Evolutionary conservation across 2,888 invertebrate genomes (phyloP).

Genomic region (Adela reaumurella): DNA sequence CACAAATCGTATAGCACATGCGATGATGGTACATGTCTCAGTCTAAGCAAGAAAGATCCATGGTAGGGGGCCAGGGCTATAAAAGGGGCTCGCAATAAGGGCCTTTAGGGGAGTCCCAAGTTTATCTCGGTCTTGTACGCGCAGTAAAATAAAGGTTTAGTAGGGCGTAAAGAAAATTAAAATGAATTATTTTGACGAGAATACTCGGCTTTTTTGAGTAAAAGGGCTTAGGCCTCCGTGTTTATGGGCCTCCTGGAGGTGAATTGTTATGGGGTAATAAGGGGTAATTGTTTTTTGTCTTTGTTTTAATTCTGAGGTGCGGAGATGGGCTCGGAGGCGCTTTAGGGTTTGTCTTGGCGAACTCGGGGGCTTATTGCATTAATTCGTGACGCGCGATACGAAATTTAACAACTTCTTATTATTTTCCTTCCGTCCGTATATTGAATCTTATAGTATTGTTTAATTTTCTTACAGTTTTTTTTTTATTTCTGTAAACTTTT

Average conservation of each 20-base stretch:
- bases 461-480: too few species aligned
- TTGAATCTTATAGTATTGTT: too few species aligned
- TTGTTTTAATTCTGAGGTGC: conserved; percentile 9
- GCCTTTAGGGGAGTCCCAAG: conserved; percentile 47
- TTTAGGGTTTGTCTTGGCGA: not conserved
- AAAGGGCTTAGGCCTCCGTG: conserved; percentile 20
- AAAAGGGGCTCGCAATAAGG: conserved; percentile 30
- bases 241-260: conserved; percentile 23
- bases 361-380: not conserved
- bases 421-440: too few species aligned
- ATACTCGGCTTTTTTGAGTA: conserved; percentile 28
- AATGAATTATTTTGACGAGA: conserved; percentile 58
- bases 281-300: conserved; percentile 34
- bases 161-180: conserved; percentile 56
- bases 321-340: not conserved
- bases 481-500: too few species aligned
- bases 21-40: not conserved
- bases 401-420: too few species aligned
- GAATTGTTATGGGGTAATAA: conserved; percentile 38
- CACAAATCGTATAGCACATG: not conserved
- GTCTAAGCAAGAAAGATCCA: too few species aligned
- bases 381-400: too few species aligned
- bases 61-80: conserved; percentile 18
- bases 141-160: conserved; percentile 56
- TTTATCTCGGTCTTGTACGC: conserved; percentile 41